Percentiles rank a stretch among this genome's conserved stretches.
Evolutionary conservation across 2,797 vertebrate species (phyloP).

Genomic region (Rhincodon typus): DNA sequence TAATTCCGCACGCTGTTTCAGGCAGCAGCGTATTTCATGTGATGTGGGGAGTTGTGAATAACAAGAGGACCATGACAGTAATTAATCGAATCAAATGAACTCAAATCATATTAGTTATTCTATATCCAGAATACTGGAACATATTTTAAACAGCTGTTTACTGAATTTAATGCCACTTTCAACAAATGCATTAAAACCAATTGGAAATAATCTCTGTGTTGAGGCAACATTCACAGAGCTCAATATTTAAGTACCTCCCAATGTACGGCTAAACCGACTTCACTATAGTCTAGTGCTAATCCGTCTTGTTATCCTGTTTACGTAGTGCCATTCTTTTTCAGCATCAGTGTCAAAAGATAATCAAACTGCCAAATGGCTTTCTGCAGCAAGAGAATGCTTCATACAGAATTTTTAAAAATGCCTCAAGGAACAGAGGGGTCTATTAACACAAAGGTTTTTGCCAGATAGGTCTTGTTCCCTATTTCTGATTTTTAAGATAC

Average conservation of each 20-base stretch:
- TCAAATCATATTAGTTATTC: neutral
- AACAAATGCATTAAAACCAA: neutral
- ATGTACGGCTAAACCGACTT: neutral
- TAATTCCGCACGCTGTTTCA: no score
- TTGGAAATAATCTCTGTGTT: neutral
- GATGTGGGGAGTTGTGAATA: no score
- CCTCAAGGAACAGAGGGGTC: neutral
- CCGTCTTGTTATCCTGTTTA: slow-evolving; percentile 14
- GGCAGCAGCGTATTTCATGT: no score
- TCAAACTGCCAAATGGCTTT: slow-evolving; percentile 12
- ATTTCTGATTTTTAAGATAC: neutral
- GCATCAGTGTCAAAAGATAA: slow-evolving; percentile 12
- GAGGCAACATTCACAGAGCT: neutral
- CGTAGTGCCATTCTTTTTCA: neutral
- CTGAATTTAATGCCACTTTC: neutral
- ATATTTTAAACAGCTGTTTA: neutral
- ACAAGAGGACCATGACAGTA: no score
- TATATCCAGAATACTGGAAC: neutral
- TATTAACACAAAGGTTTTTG: neutral
- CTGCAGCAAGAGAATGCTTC: neutral
- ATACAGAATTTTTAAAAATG: neutral
- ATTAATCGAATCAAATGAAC: no score
- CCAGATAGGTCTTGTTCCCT: neutral
- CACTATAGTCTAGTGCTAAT: neutral
- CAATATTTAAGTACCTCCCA: neutral